Base-by-base conservation (phyloP, 1,140 invertebrate species). In the Aphelinus atriplicis region DNA sequence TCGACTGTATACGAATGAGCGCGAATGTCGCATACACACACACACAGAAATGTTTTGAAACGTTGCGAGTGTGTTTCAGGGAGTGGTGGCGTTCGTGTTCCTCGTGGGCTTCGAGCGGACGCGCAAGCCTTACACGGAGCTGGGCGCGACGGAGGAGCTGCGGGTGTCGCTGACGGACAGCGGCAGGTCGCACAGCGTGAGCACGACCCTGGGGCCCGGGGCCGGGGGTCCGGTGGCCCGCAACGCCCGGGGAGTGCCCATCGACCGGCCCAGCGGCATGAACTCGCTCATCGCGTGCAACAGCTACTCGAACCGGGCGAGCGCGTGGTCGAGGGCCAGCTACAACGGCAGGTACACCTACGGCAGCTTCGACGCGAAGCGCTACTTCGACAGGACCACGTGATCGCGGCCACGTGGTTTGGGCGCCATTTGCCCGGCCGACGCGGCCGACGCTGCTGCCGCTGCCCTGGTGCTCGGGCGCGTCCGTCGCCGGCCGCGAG, bases 301-400 rank as follows among this genome's bases (percentile, higher is more conserved):
- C 84, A 94, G 92, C 84, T 94, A 92, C 85, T 93, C 93, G 81
- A 93, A 93, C 81, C 89, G 91, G 55, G 89, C 91, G 1, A 91
- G 91, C 78, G 90, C 91, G 0, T 92, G 91, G 90, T 88, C 89
- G 42, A 78, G 88, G 26, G 83, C 87, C 0, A 87, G 86, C 1
- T 87, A 84, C 77, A 87, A 83, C 70, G 86, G 85, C 0, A 80
- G 89, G n/a, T 89, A 89, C 62, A 85, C 86, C 78, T 89, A 89
- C 64, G 90, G 90, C n/a, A 91, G 90, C 65, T 85, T 89, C n/a
- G 90, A 90, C 65, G 77, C 79, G 3, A 85, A 85, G 65, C 81
- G 84, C 73, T 83, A 82, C 60, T 67, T 87, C 9, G 84, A 87
- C 50, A 77, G 84, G 42, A 87, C 86, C 4, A 86, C 87, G 76